Evolutionary conservation across 2,797 vertebrate species (phyloP).

Genomic region (Oceanodroma leucorhoa): DNA sequence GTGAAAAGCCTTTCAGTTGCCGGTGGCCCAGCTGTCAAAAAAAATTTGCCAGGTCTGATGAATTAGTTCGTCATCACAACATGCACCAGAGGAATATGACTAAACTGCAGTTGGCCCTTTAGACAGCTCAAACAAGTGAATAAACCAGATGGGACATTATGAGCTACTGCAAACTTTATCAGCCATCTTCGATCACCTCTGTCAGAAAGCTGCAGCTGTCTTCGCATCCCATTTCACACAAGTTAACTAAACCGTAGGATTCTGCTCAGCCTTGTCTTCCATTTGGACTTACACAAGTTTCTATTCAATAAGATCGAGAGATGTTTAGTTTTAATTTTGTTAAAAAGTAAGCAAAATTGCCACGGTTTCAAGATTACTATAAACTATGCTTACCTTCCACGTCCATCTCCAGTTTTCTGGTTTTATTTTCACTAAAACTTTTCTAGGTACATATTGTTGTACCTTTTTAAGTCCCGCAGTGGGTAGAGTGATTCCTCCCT

Average conservation of each 20-base stretch:
- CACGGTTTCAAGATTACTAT: not conserved
- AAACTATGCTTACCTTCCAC: not conserved
- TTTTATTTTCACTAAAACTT: conserved; percentile 27
- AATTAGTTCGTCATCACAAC: conserved; percentile 97
- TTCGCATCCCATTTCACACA: conserved; percentile 40
- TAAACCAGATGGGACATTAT: conserved; percentile 53
- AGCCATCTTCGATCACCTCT: conserved; percentile 54
- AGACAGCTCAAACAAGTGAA: conserved; percentile 64
- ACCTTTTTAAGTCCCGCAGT: conserved; percentile 38
- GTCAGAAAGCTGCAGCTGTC: conserved; percentile 39
- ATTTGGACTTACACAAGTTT: conserved; percentile 1
- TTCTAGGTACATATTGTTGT: conserved; percentile 37
- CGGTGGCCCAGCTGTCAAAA: conserved; percentile 98
- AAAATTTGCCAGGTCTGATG: conserved; percentile 98
- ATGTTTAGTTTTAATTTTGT: conserved; percentile 13
- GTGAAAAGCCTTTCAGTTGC: conserved; percentile 98
- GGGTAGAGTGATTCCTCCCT: conserved; percentile 46
- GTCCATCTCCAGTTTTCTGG: not conserved
- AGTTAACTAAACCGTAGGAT: conserved; percentile 58
- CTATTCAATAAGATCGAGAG: not conserved
- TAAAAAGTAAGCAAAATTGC: not conserved
- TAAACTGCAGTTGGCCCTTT: conserved; percentile 93
- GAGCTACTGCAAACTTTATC: conserved; percentile 64
- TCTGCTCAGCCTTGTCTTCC: conserved; percentile 29
- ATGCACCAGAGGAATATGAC: conserved; percentile 99